Evolutionary conservation across 1,140 invertebrate species (phyloP).

Genomic region (Pogonomyrmex californicus): DNA sequence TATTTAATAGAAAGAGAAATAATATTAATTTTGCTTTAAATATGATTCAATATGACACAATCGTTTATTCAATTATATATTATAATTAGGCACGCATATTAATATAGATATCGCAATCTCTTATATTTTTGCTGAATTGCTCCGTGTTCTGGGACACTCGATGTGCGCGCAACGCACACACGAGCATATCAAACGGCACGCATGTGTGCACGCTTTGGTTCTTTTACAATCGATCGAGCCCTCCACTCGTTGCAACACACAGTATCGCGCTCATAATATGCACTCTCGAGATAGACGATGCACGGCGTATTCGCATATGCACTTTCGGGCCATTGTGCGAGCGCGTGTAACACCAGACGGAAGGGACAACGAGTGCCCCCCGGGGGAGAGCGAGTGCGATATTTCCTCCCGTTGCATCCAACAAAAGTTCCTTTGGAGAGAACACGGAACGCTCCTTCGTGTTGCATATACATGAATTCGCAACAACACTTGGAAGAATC

Average conservation of each 20-base stretch:
- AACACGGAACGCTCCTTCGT: slow-evolving; percentile 59
- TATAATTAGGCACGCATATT: neutral
- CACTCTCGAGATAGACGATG: slow-evolving; percentile 49
- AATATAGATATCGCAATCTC: neutral
- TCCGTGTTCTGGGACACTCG: neutral
- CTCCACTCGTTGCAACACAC: neutral
- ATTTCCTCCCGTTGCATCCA: slow-evolving; percentile 42
- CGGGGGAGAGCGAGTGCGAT: slow-evolving; percentile 19
- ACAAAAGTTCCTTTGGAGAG: slow-evolving; percentile 73
- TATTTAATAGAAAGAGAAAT: neutral
- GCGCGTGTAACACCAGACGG: slow-evolving; percentile 13
- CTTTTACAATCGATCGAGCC: slow-evolving; percentile 44
- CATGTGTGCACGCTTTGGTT: neutral
- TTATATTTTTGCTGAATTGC: neutral
- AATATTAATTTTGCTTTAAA: neutral
- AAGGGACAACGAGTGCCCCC: slow-evolving; percentile 22
- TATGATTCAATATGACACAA: neutral
- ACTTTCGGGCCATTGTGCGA: slow-evolving; percentile 50
- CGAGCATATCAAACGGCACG: slow-evolving; percentile 4
- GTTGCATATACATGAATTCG: slow-evolving; percentile 49
- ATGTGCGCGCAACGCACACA: slow-evolving; percentile 14
- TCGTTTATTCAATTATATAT: neutral
- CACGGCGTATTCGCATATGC: slow-evolving; percentile 10
- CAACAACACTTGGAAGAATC: neutral
- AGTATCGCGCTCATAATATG: slow-evolving; percentile 25